Evolutionary conservation across 2,888 invertebrate species (phyloP), one percentile per base, ranked within the genome.

Genomic region (Lottia scabra): DNA sequence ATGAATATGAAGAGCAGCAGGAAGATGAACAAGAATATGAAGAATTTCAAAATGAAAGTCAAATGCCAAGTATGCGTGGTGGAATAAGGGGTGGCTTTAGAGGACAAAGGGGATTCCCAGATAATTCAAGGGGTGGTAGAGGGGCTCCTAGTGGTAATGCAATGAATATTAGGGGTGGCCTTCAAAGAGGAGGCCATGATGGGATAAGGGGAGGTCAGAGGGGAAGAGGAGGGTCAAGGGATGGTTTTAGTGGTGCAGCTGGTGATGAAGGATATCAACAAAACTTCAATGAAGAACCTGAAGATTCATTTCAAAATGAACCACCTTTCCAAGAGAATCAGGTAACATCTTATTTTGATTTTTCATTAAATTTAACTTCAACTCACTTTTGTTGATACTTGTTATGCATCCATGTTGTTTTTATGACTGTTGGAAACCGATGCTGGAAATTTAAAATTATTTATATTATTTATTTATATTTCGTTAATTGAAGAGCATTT

Each of bases 211-310:
- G 67, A 65, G 73, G 71, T 19, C 65, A 30, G 27, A 64, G 78
- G 44, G 62, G 74, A 45, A 65, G 74, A 27, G 66, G 72, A 63
- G 73, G 67, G 13, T 63, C 63, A 16, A 68, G 64, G 56, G 70
- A 27, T 6, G 69, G 65, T 43, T 48, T 63, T 13, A 67, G 45
- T 63, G 67, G 45, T 56, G 46, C n/a, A 16, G 73, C 65, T 38
- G 63, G 64, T 43, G 23, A 65, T 48, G 30, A 56, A 62, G 64
- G 43, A 56, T 56, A 65, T 38, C 65, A 67, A 43, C 65, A 63
- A 56, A 27, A 30, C n/a, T 65, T 65, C n/a, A 67, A 63, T 26
- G 45, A 66, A 62, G 73, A 73, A 43, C 71, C 68, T 63, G 62
- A 71, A 75, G 68, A 48, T 19, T 44, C 69, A 30, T 67, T 67